phyloP scores from a whole-genome alignment of 37 sponge, comb jelly and placozoan genomes.

The Tethya wilhelma region DNA sequence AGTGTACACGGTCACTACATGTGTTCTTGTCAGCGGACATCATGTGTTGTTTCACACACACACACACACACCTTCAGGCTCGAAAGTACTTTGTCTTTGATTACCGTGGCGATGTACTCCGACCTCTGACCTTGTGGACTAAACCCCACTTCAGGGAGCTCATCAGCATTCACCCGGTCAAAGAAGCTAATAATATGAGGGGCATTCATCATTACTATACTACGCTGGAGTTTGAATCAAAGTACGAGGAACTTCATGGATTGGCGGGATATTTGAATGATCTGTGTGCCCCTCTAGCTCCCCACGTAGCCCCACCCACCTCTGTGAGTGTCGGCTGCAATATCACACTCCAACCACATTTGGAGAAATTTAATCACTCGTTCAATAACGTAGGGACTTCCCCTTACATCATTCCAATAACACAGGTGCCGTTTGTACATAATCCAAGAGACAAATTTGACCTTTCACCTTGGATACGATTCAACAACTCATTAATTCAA shows the following conservation, averaged over 20 bases:
- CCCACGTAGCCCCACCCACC: slow-evolving; percentile 19
- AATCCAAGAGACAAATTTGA: slow-evolving; percentile 33
- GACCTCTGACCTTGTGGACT: slow-evolving; percentile 50
- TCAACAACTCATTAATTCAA: slow-evolving; percentile 7
- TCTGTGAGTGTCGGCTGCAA: slow-evolving; percentile 15
- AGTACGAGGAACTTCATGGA: neutral
- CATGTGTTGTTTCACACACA: too few species aligned
- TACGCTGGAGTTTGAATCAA: slow-evolving; percentile 23
- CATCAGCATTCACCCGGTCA: slow-evolving; percentile 61
- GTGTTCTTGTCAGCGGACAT: too few species aligned
- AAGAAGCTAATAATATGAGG: slow-evolving; percentile 60
- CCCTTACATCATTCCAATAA: neutral
- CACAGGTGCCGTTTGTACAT: neutral
- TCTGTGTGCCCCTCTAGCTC: slow-evolving; percentile 11
- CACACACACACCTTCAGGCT: too few species aligned
- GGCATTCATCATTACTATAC: slow-evolving; percentile 52
- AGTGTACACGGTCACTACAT: too few species aligned
- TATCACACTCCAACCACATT: slow-evolving; percentile 20
- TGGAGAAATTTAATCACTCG: neutral
- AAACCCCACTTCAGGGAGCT: slow-evolving; percentile 9
- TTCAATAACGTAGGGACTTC: neutral
- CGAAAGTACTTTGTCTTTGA: slow-evolving; percentile 16
- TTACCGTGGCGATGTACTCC: slow-evolving; percentile 23
- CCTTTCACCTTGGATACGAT: slow-evolving; percentile 14
- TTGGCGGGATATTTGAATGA: slow-evolving; percentile 23